These are phyloP conservation scores for Drosophila incognita DNA, from an alignment of 2,888 invertebrate species.

Conservation along the genomic window DNA sequence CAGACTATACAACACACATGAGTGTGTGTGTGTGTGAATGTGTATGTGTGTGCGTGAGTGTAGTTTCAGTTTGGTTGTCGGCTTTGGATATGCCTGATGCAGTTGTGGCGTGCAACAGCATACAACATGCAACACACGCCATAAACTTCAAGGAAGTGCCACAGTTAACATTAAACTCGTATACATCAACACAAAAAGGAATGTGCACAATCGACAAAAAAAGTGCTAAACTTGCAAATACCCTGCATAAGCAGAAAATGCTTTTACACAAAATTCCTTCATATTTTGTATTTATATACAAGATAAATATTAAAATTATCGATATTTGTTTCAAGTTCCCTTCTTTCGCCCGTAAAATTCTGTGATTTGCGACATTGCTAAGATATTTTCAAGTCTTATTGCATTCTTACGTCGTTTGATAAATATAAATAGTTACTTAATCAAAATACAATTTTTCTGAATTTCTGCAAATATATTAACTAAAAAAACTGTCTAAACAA, in stretches of 20 bases:
- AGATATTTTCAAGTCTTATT: neutral
- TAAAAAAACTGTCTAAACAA: neutral
- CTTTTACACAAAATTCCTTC: neutral
- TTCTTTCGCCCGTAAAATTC: neutral
- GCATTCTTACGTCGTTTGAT: neutral
- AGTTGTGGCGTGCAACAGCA: constrained; percentile 62
- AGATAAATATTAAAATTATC: neutral
- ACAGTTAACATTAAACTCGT: constrained; percentile 33
- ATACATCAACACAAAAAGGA: constrained; percentile 20
- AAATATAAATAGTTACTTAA: neutral
- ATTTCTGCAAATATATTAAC: neutral
- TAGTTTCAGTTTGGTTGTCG: constrained; percentile 19
- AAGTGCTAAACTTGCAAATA: constrained; percentile 11
- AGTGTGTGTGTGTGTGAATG: neutral
- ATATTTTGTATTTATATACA: neutral
- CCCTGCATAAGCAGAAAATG: neutral
- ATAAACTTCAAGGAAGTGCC: constrained; percentile 73
- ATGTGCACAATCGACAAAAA: neutral
- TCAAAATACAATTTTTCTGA: neutral
- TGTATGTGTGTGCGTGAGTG: neutral
- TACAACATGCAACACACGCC: constrained; percentile 64
- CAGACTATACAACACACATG: neutral
- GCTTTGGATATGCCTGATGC: constrained; percentile 57
- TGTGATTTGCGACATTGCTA: too few species aligned
- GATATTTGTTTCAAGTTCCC: neutral